Evolutionary conservation across 2,113 vertebrate genomes (phyloP).

Genomic region (Etheostoma cragini): DNA sequence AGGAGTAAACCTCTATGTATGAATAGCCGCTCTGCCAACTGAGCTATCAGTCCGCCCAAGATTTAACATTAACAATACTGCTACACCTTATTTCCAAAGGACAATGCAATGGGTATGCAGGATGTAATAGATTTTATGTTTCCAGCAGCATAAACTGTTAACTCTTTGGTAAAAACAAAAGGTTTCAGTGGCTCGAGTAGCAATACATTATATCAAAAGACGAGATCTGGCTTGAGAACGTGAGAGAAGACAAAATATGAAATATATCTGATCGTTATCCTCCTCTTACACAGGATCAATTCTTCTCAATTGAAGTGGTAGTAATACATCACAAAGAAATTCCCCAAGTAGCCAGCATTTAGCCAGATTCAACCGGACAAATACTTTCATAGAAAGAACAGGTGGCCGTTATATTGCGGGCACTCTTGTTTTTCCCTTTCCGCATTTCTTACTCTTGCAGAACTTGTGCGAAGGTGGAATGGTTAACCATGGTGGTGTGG

Average conservation of each 20-base stretch:
- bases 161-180: background rate
- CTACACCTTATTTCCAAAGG: background rate
- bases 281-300: background rate
- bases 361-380: background rate
- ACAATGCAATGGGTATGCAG: background rate
- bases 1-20: no score
- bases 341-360: background rate
- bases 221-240: background rate
- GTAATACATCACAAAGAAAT: background rate
- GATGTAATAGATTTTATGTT: background rate
- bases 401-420: conserved; percentile 21
- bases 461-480: conserved; percentile 59
- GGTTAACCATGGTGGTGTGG: conserved; percentile 55
- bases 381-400: background rate
- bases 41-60: background rate
- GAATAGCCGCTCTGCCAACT: no score
- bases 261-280: background rate
- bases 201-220: background rate
- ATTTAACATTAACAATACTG: background rate
- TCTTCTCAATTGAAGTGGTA: background rate
- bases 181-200: no score
- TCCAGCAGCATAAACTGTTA: background rate
- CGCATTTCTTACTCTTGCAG: conserved; percentile 7
- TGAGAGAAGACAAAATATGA: no score
- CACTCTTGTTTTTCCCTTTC: conserved; percentile 12